A percentile compares a stretch with the other conserved stretches of the same genome.
Evolutionary conservation across 1,140 invertebrate species (phyloP).

Genomic region (Anastrepha ludens): DNA sequence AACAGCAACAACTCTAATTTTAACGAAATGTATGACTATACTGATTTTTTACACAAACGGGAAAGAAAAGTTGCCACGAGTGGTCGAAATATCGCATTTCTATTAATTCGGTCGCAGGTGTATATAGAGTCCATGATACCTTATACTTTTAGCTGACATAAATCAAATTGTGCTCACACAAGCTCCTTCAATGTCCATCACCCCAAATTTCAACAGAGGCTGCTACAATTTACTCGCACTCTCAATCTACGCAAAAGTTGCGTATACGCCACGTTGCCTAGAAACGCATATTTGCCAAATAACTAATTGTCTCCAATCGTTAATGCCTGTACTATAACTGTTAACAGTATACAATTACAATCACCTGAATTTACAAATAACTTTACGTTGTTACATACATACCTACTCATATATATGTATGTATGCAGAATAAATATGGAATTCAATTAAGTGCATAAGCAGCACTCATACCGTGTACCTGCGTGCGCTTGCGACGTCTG

Average conservation of each 20-base stretch:
- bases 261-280: constrained; percentile 23
- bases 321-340: constrained; percentile 1
- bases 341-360: constrained; percentile 25
- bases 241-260: background rate
- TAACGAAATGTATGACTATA: no score
- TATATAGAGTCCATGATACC: no score
- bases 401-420: background rate
- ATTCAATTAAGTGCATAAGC: constrained; percentile 35
- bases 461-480: background rate
- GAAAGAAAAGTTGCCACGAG: no score
- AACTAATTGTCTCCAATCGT: background rate
- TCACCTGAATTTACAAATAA: background rate
- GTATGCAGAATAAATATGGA: background rate
- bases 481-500: background rate
- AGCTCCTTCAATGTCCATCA: no score
- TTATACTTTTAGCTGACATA: no score
- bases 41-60: no score
- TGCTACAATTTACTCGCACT: no score
- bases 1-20: no score
- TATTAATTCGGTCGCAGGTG: no score
- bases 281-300: background rate
- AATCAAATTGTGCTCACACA: no score
- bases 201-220: no score
- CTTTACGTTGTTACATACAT: background rate
- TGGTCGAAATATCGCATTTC: no score